Base-by-base conservation (phyloP, 1,140 invertebrate species). In the Cyclina sinensis region DNA sequence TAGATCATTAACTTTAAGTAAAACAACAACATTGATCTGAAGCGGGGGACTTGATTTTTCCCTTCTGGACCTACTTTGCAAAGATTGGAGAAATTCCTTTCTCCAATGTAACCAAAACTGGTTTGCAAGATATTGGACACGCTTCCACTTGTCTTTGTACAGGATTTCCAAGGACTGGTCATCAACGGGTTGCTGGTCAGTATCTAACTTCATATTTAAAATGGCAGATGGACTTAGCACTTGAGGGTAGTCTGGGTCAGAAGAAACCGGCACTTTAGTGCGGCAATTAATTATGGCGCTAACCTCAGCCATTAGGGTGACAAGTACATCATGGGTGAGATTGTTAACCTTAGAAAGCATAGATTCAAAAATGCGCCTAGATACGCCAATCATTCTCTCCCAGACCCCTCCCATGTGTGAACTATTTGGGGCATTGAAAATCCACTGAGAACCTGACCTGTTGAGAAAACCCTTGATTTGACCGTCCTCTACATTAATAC, bases 331-430 rank as follows among this genome's bases (percentile, higher is more conserved):
- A 91, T 91, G 86, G 21, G 90, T 84, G 16, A 92, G 70, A 16
- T 82, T 79, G 14, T 18, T 5, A 18, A n/a, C 21, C 37, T 87
- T 76, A 18, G 59, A 24, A 35, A 92, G 43, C 68, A 91, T 90
- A 2, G 81, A n/a, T 16, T 89, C 84, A 18, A 92, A 62, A 27
- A 90, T 88, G 11, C 82, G 30, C 32, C 88, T 30, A 11, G 83
- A 46, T 11, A 88, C 65, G 14, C 88, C 85, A 11, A 92, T 90
- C 73, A 89, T 86, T 21, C 91, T 32, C 59, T 92, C 91, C 91
- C 91, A 92, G 16, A 65, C 73, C 2, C 89, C 83, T 16, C 80
- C 80, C 83, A 88, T 86, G 73, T 91, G 90, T 5, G 87, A 81
- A 16, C 57, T 35, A 83, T 18, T 70, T 30, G 89, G 91, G 4